Evolutionary conservation across 2,113 vertebrate genomes (phyloP), one percentile per base, ranked within the genome.

Genomic region (Agapornis roseicollis): DNA sequence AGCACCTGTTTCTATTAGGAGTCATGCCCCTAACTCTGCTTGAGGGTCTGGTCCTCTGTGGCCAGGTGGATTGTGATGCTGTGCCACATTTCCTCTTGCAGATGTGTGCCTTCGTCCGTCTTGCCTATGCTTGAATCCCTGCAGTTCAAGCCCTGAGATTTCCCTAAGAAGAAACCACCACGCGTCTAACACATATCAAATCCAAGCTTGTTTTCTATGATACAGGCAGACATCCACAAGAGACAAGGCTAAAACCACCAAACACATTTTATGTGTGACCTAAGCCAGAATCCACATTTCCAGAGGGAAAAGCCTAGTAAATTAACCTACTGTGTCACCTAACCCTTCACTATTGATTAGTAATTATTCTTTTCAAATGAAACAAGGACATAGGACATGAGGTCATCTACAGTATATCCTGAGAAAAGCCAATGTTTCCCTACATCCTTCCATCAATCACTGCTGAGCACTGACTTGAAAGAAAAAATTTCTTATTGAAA

Each of bases 251-350:
- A 78, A 95, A 96, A 95, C 78, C 87, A 85, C 64, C 60, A 95
- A 94, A 90, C 68, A 96, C 78, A 82, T 91, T 97, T 95, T 96
- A 96, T 50, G 78, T 88, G 94, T 97, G 97, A 96, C 97, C 97
- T 96, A 80, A 94, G 89, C 87, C 92, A 96, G 95, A 93, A 96
- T 82, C 60, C 80, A 94, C 49, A 72, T 93, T 93, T 96, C 80
- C 24, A 93, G 90, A 98, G 76, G 37, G 81, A 91, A 96, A 96
- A 93, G 92, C 85, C 96, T 89, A 97, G 95, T 92, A 94, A 97
- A 97, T 98, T 98, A 98, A 98, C 97, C 95, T 96, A 63, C n/a
- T 88, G 90, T 96, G 94, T 95, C 95, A 96, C 95, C 95, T 95
- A 89, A 93, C 79, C 93, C 92, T 94, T 97, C 71, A 94, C 23